Conservation (phyloP, 2,888 invertebrate species). For the Cryptus viduatorius region DNA sequence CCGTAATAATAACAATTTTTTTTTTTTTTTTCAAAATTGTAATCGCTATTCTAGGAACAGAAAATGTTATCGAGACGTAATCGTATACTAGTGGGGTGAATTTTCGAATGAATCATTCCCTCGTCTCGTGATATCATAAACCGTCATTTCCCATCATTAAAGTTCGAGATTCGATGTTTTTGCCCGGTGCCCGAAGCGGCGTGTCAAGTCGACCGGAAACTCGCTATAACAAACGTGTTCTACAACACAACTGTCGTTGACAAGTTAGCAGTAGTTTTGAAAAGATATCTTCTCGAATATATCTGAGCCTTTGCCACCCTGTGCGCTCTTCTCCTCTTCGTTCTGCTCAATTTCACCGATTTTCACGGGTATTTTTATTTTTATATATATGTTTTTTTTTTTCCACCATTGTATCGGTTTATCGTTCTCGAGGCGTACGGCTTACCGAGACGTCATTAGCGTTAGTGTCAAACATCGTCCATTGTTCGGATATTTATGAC, state of each 20-base stretch:
- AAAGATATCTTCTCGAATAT: conserved; percentile 74
- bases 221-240: conserved; percentile 62
- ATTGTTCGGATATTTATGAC: conserved; percentile 79
- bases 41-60: not conserved
- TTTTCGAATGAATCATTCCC: conserved; percentile 76
- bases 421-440: conserved; percentile 76
- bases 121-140: conserved; percentile 75
- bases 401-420: conserved; percentile 79
- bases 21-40: too few species aligned
- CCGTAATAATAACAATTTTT: too few species aligned
- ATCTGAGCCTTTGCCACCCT: not conserved
- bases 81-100: conserved; percentile 40
- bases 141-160: conserved; percentile 79
- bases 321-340: conserved; percentile 69
- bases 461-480: conserved; percentile 79
- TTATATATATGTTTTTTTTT: not conserved
- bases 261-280: conserved; percentile 66
- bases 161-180: conserved; percentile 61
- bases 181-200: conserved; percentile 59
- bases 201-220: conserved; percentile 79
- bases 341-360: conserved; percentile 84
- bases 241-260: conserved; percentile 35
- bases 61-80: conserved; percentile 17
- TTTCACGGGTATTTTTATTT: conserved; percentile 67
- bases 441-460: conserved; percentile 79